Conservation (phyloP, 1,140 invertebrate genomes). For the Trichogramma pretiosum region DNA sequence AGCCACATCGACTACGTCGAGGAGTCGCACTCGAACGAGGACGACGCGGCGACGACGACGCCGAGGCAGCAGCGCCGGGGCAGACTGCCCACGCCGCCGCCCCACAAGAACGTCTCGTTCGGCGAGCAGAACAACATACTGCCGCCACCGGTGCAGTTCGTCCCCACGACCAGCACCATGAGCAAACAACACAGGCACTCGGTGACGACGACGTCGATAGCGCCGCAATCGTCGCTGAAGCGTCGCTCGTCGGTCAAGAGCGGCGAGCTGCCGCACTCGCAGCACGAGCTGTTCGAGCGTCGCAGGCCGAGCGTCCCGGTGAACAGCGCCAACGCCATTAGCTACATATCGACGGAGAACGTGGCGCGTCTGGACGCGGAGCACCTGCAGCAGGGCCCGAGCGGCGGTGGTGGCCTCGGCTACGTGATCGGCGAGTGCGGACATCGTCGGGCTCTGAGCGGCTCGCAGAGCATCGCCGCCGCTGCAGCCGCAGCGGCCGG, state of each 20-base stretch:
- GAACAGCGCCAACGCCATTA: constrained; percentile 31
- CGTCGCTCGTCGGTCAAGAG: constrained; percentile 41
- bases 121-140: constrained; percentile 36
- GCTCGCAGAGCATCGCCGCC: constrained; percentile 16
- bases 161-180: constrained; percentile 38
- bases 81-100: constrained; percentile 39
- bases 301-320: constrained; percentile 39
- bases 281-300: constrained; percentile 38
- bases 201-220: constrained; percentile 22
- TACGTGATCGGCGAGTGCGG: constrained; percentile 38
- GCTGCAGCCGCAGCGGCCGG: constrained; percentile 22
- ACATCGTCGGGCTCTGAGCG: constrained; percentile 21
- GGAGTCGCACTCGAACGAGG: constrained; percentile 31
- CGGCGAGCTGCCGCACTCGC: constrained; percentile 33
- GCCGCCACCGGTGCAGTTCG: constrained; percentile 33
- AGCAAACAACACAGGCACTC: constrained; percentile 38
- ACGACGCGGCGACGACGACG: constrained; percentile 32
- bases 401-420: too few species aligned
- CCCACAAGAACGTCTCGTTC: constrained; percentile 42
- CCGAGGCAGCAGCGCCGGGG: constrained; percentile 22
- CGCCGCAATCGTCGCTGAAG: constrained; percentile 30
- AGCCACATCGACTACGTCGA: constrained; percentile 33
- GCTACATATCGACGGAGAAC: constrained; percentile 38
- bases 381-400: too few species aligned
- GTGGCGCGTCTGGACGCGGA: constrained; percentile 26